Percentiles rank a stretch among this genome's conserved stretches.
These are phyloP conservation scores for Tetramorium alpestre DNA, from an alignment of 1,140 invertebrate species.

Conservation along the genomic window DNA sequence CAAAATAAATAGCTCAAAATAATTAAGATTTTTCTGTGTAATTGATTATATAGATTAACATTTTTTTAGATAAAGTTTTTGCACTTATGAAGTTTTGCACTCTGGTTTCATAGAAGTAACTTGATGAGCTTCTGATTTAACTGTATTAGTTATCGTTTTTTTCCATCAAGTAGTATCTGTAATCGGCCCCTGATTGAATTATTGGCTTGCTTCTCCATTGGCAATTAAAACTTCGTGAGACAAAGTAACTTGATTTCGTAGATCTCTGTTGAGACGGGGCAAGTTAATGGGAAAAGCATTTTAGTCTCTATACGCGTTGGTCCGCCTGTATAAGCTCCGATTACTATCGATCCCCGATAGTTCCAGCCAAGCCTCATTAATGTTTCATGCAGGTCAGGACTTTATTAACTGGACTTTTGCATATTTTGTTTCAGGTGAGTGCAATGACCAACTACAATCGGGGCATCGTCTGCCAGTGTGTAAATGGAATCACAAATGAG, in stretches of 20 bases:
- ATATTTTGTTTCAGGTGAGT: slow-evolving; percentile 61
- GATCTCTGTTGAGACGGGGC: neutral
- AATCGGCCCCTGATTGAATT: neutral
- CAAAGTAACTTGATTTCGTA: slow-evolving; percentile 1
- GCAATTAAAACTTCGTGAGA: slow-evolving; percentile 1
- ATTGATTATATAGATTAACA: neutral
- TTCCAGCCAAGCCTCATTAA: slow-evolving; percentile 35
- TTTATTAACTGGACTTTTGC: slow-evolving; percentile 59
- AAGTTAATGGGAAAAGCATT: slow-evolving; percentile 14
- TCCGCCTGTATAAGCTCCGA: neutral
- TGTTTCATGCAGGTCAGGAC: slow-evolving; percentile 55
- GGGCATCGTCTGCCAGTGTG: neutral
- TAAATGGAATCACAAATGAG: slow-evolving; percentile 40
- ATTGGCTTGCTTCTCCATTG: neutral
- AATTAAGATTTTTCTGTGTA: neutral
- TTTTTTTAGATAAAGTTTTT: neutral
- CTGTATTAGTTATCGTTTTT: neutral
- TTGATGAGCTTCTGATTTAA: neutral
- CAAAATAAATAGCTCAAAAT: neutral
- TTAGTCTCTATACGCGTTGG: neutral
- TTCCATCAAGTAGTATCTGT: slow-evolving; percentile 4
- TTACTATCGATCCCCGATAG: slow-evolving; percentile 33
- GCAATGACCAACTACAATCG: slow-evolving; percentile 54
- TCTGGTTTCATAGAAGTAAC: neutral
- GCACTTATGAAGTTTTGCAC: neutral